These are phyloP conservation scores for Drosophila varians DNA, from an alignment of 1,140 invertebrate species.

Conservation along the genomic window DNA sequence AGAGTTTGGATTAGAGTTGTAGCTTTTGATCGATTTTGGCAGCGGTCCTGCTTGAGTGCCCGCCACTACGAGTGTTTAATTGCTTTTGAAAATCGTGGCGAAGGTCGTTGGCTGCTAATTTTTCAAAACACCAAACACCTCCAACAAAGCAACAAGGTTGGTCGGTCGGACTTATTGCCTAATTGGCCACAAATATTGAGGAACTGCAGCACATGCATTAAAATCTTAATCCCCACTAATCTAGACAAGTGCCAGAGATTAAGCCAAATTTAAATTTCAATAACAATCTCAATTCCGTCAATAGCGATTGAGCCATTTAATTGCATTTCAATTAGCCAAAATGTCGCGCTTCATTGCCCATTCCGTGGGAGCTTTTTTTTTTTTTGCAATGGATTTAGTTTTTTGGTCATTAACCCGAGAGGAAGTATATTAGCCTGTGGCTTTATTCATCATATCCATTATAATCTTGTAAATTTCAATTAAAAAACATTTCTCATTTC, in stretches of 20 bases:
- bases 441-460: background rate
- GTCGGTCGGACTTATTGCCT: conserved; percentile 39
- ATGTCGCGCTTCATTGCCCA: conserved; percentile 67
- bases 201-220: conserved; percentile 30
- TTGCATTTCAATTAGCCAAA: conserved; percentile 71
- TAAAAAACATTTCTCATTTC: background rate
- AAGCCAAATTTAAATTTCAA: background rate
- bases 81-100: conserved; percentile 62
- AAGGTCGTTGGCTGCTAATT: conserved; percentile 64
- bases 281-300: conserved; percentile 14
- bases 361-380: conserved; percentile 49
- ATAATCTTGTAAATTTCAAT: background rate
- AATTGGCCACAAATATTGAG: conserved; percentile 72
- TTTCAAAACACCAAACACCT: conserved; percentile 56
- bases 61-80: conserved; percentile 50
- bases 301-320: conserved; percentile 56
- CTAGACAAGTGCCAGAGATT: conserved; percentile 5
- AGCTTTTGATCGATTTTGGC: conserved; percentile 28
- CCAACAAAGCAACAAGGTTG: conserved; percentile 29
- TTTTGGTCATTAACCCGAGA: background rate
- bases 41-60: conserved; percentile 72
- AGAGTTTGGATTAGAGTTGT: background rate
- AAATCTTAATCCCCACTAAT: conserved; percentile 51
- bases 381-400: conserved; percentile 5
- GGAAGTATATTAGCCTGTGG: background rate